Conservation (phyloP, 2,888 invertebrate genomes). For the Scotopteryx bipunctaria region DNA sequence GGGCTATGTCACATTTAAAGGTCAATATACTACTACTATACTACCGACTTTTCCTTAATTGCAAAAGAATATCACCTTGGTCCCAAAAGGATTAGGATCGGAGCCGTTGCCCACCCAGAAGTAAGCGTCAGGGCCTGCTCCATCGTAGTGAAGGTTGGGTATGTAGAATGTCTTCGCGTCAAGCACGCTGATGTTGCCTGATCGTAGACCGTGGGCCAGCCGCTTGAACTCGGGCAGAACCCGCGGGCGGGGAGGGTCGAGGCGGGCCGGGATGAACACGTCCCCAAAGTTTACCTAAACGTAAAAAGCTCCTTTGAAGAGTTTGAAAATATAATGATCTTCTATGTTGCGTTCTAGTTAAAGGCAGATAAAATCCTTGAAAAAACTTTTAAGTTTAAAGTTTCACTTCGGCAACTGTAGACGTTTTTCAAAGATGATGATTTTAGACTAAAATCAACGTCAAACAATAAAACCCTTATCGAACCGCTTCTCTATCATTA, state of each 20-base stretch:
- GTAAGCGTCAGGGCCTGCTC: constrained; percentile 95
- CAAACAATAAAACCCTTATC: no score
- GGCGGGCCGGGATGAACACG: constrained; percentile 89
- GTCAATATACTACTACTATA: no score
- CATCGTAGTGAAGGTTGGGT: constrained; percentile 96
- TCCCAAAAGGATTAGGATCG: constrained; percentile 91
- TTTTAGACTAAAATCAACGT: no score
- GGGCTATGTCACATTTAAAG: no score
- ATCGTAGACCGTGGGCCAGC: constrained; percentile 93
- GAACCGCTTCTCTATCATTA: no score
- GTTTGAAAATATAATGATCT: neutral
- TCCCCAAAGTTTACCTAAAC: constrained; percentile 94
- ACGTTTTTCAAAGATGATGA: no score
- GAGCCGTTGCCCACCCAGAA: constrained; percentile 97
- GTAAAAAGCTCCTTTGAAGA: neutral
- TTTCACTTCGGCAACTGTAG: no score
- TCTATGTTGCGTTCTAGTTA: no score
- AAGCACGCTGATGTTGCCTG: constrained; percentile 94
- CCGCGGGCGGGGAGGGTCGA: constrained; percentile 91
- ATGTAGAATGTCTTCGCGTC: constrained; percentile 96
- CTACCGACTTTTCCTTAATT: no score
- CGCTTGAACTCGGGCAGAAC: constrained; percentile 94
- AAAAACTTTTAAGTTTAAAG: no score
- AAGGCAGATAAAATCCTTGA: no score
- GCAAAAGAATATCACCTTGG: constrained; percentile 82